Base-by-base conservation (phyloP, 2,797 vertebrate genomes). In the Sitta carolinensis region DNA sequence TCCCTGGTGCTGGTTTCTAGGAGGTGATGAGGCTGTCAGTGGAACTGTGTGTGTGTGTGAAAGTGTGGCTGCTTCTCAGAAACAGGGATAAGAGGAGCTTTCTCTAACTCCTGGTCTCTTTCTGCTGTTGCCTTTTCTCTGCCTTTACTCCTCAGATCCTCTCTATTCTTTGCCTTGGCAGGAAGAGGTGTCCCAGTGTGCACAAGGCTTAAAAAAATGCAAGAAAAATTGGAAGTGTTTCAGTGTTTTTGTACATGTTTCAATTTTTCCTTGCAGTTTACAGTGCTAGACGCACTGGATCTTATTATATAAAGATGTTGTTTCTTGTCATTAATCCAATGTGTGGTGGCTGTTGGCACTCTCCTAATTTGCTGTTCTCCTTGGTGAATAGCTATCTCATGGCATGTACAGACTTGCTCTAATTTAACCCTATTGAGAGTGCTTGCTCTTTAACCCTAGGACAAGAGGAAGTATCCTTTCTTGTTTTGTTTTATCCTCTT, bases 281-380 rank as follows among this genome's bases (percentile, higher is more conserved):
- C 83, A 93, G 84, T 59, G 87, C 95, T 96, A 96, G 93, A 96
- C 74, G 0, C 75, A 51, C 86, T 96, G 96, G 94, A 95, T 97
- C 67, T 86, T 96, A 83, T 95, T 95, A 85, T 79, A 96, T 93
- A 93, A 95, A 95, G 86, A 95, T 83, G 82, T 92, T 96, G 76
- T 91, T 96, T 96, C 96, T 96, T 96, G 95, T 96, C 93, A 93
- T 96, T 95, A 95, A 91, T 97, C 88, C 96, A 97, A 96, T 51
- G 68, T 93, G 93, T 3, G 21, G 85, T 94, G 90, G 72, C 93
- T 96, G 89, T 93, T 95, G 93, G 92, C 95, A 83, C 59, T 82
- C 93, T 81, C 43, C 48, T 95, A 94, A 95, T 94, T 80, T 90
- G 74, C 90, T 82, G 21, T 57, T 94, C 74, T 91, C 64, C 92